Evolutionary conservation across 2,888 invertebrate genomes (phyloP), one percentile per base, ranked within the genome.

Genomic region (Melieria crassipennis): DNA sequence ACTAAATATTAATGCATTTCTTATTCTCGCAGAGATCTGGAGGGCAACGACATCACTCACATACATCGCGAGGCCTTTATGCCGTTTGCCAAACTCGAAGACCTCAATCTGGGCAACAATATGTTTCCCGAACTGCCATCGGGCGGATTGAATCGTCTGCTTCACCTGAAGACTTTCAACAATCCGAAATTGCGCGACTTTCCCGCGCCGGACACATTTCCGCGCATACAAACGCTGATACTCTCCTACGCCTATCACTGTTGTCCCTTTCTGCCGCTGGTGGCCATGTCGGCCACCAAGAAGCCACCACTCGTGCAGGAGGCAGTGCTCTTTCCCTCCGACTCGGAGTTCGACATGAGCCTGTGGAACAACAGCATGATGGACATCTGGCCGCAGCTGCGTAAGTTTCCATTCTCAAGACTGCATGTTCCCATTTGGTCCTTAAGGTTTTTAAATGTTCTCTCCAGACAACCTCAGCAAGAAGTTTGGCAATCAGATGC

Each of bases 221-320:
- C 97, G 0, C 89, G 93, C 50, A 94, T 97, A 75, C 87, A 94
- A 88, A 93, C 92, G 10, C 89, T 97, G 82, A 92, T 94, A 56
- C 88, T 98, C 55, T 94, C 97, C 1, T 98, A 97, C 87, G 97
- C 98, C 77, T 98, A 98, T 88, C 98, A 98, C 86, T 98, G 98
- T 88, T 98, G 98, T 87, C 93, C 95, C 75, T 97, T 95, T 87
- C 86, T 94, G 81, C 92, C 93, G 61, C 87, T 92, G 78, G 89
- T 91, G 78, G 90, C 91, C 68, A 85, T 85, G 78, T 88, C 77
- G 73, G 88, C 85, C 0, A 89, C 89, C n/a, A 88, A 87, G 5
- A 85, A 85, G 62, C 88, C 87, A 82, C 89, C 77, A 82, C 90
- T 70, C 67, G 83, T 87, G 0, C 84, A 90, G 79, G 93, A 93